These are phyloP conservation scores for Tragelaphus scriptus DNA, from an alignment of 2,113 vertebrate genomes.

Conservation along the genomic window DNA sequence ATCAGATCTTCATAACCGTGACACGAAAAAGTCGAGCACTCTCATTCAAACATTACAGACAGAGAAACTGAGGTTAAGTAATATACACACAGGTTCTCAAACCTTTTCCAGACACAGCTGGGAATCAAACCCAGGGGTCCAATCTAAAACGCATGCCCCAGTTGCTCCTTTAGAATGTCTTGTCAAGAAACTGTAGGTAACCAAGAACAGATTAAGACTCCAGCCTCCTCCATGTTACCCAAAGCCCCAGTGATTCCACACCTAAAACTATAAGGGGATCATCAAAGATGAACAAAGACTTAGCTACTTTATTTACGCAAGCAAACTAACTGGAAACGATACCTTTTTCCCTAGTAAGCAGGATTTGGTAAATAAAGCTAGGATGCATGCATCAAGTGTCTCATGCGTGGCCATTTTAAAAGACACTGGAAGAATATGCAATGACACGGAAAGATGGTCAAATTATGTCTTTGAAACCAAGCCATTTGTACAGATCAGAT, in stretches of 20 bases:
- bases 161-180: background rate
- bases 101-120: background rate
- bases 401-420: background rate
- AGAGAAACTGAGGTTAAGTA: background rate
- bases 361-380: background rate
- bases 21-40: background rate
- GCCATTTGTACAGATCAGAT: background rate
- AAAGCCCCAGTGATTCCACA: background rate
- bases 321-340: background rate
- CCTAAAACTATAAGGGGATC: background rate
- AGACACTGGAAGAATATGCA: background rate
- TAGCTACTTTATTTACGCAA: background rate
- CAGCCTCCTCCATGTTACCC: background rate
- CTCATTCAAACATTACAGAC: background rate
- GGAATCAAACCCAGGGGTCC: background rate
- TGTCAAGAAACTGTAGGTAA: background rate
- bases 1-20: background rate
- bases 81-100: background rate
- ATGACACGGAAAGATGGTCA: background rate
- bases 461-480: background rate
- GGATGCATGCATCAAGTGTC: accelerated
- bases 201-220: background rate
- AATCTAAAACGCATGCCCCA: background rate
- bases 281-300: background rate
- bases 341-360: background rate